Evolutionary conservation across 2,113 vertebrate species (phyloP), one percentile per base, ranked within the genome.

Genomic region (Pterophyllum scalare): DNA sequence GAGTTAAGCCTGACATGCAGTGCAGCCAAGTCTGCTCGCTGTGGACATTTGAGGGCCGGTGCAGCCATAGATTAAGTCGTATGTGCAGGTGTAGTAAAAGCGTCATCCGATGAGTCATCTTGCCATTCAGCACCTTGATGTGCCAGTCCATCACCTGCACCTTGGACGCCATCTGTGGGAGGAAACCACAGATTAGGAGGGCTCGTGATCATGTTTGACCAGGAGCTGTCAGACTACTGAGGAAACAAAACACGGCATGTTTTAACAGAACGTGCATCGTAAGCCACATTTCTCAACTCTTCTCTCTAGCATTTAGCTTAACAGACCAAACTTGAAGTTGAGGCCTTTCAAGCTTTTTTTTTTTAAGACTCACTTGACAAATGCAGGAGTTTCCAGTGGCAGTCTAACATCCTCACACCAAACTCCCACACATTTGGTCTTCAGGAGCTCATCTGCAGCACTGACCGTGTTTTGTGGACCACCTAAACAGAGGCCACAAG

Each of bases 181-280:
- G 52, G 11, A 72, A 54, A n/a, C 26, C 2, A n/a, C 2, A 52
- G 2, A 52, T 52, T 19, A 19, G 17, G 46, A 6, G 2, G 4
- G 13, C 15, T 49, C 43, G 64, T 2, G n/a, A 70, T 0, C 3
- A 1, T 0, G 11, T 52, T 24, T 28, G 49, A 54, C 24, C 0
- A 72, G 26, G 6, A 52, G 19, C 5, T 20, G 43, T 28, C 28
- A 20, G 19, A 49, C 40, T 43, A 3, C 2, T 10, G 38, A 40
- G 38, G 8, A 2, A 43, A 43, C 40, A 12, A n/a, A n/a, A n/a
- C n/a, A n/a, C n/a, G n/a, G n/a, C 40, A 43, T 43, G 40, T 43
- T 43, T 43, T n/a, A n/a, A 3, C 13, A 46, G 12, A 33, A 46
- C 43, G 13, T 40, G 38, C 11, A 10, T 3, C 10, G 35, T 38